Base-by-base conservation (phyloP, 53 echinoderm and acorn worm genomes). In the Luidia sarsii region DNA sequence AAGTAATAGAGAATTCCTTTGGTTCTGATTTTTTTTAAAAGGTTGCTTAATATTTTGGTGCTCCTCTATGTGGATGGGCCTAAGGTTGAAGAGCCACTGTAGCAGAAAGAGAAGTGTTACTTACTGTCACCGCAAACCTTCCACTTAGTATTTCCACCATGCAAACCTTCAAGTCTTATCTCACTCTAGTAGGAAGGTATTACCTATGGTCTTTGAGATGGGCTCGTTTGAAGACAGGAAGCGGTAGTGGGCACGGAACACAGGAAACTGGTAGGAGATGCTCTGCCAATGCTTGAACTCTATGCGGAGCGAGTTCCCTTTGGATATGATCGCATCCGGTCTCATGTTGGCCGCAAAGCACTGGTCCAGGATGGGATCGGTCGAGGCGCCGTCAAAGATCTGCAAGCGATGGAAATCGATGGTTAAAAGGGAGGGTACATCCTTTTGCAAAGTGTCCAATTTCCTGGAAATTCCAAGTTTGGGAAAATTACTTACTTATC, bases 261-360 rank as follows among this genome's bases (percentile, higher is more conserved):
- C 83, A 7, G 83, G 83, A 45, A 70, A 83, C 46, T 61, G 70
- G 9, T 48, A 70, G 25, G 70, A 70, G 18, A 59, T 45, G 45
- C 83, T 70, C 16, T 39, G 54, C 70, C 48, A 70, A 46, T 83
- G 83, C 23, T 83, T 70, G 48, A 70, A 83, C 34, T 83, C 83
- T 15, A 83, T 66, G 14, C 70, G 64, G 28, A 83, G 46, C 1
- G 71, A 70, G 37, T 60, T 70, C 23, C 63, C 62, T 25, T 67
- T 23, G 9, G 83, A 83, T 37, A 70, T 49, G 2, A 83, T 34
- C 2, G 83, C 83, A 10, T 36, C 19, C 8, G 83, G 83, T 28
- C 83, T 20, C 63, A 70, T 70, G 69, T 83, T 59, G 45, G 60
- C 41, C 7, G 83, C 61, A 48, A 83, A 83, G 48, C 83, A 83